Conservation (phyloP, 2,888 invertebrate genomes). For the Cordilura impudica region DNA sequence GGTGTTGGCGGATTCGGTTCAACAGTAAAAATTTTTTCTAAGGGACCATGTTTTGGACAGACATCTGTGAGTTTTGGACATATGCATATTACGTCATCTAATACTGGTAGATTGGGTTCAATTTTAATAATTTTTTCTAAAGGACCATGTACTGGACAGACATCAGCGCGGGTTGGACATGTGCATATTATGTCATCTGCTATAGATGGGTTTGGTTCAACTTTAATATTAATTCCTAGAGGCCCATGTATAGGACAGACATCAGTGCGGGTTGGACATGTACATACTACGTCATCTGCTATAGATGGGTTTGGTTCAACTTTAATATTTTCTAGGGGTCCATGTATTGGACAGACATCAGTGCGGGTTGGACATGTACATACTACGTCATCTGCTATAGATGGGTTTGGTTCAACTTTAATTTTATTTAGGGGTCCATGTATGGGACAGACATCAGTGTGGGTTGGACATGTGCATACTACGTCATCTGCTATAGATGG, state of each 20-base stretch:
- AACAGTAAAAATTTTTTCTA: background rate
- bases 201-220: too few species aligned
- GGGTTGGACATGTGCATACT: background rate
- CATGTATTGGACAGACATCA: too few species aligned
- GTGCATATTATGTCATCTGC: background rate
- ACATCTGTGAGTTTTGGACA: background rate
- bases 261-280: background rate
- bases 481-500: background rate
- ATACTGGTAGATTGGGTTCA: background rate
- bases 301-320: too few species aligned
- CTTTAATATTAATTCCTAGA: background rate
- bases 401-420: background rate
- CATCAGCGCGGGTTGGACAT: background rate
- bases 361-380: too few species aligned
- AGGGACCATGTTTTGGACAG: constrained; percentile 1
- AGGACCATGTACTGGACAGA: background rate
- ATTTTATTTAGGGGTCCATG: background rate
- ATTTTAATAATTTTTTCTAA: background rate
- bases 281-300: background rate
- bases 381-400: too few species aligned
- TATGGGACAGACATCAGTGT: background rate
- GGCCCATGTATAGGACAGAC: constrained; percentile 6
- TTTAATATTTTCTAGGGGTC: background rate
- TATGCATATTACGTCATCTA: background rate
- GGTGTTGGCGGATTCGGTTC: too few species aligned